Evolutionary conservation across 1,140 invertebrate genomes (phyloP).

Genomic region (Anastrepha obliqua): DNA sequence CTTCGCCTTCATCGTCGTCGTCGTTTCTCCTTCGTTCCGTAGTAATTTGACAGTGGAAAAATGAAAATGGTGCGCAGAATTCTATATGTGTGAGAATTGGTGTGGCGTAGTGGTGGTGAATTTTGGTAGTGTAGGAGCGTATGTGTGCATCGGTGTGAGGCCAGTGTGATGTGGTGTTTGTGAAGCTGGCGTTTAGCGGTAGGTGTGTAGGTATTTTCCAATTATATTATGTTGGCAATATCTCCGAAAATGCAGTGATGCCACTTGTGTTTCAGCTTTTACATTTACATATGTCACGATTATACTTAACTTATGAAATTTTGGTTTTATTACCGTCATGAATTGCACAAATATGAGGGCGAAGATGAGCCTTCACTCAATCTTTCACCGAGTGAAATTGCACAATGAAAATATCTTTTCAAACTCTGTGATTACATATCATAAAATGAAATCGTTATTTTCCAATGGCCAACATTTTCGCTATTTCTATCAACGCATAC

Average conservation of each 20-base stretch:
- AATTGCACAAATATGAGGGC: too few relatives aligned
- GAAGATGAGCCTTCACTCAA: too few relatives aligned
- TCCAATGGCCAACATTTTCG: constrained; percentile 29
- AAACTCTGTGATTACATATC: too few relatives aligned
- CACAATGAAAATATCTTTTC: too few relatives aligned
- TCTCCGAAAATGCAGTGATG: background rate
- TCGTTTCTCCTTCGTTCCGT: constrained; percentile 46
- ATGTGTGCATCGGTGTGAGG: background rate
- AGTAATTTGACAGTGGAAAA: constrained; percentile 42
- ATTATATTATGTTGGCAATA: background rate
- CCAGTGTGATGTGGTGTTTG: background rate
- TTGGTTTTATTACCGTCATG: too few relatives aligned
- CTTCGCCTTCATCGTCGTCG: constrained; percentile 35
- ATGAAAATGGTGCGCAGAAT: constrained; percentile 36
- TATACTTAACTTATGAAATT: too few relatives aligned
- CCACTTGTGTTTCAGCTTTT: background rate
- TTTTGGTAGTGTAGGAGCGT: background rate
- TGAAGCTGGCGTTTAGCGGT: background rate
- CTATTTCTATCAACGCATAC: background rate
- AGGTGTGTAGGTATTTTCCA: constrained; percentile 1
- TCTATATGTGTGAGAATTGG: background rate
- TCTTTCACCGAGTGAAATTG: too few relatives aligned
- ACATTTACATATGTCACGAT: too few relatives aligned
- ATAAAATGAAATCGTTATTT: background rate
- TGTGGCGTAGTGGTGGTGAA: background rate